Evolutionary conservation across 1,140 invertebrate species (phyloP).

Genomic region (Bicyclus anynana): DNA sequence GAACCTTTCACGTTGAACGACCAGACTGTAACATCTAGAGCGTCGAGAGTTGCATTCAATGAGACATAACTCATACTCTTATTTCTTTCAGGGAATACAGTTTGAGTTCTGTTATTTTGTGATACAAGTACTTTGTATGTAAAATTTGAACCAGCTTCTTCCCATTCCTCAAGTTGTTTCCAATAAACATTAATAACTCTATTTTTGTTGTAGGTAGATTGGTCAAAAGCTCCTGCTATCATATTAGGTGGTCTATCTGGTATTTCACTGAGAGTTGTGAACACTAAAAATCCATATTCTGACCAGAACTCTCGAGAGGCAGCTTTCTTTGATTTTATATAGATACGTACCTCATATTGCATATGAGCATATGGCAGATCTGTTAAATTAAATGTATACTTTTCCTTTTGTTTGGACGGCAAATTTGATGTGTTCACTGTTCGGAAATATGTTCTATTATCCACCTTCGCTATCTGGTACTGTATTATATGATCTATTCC

Average conservation of each 20-base stretch:
- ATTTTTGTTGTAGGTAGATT: constrained; percentile 69
- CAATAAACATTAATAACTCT: constrained; percentile 83
- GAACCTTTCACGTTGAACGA: constrained; percentile 79
- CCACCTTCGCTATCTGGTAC: constrained; percentile 80
- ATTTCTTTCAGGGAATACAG: constrained; percentile 48
- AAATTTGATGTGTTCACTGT: constrained; percentile 51
- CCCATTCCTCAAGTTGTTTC: constrained; percentile 80
- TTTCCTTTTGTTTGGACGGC: constrained; percentile 48
- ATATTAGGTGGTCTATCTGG: constrained; percentile 80
- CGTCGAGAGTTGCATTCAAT: constrained; percentile 47
- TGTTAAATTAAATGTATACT: constrained; percentile 76
- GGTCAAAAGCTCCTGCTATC: constrained; percentile 82
- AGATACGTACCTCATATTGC: constrained; percentile 83
- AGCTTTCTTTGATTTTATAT: constrained; percentile 78
- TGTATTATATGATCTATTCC: constrained; percentile 80
- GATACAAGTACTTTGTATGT: constrained; percentile 53
- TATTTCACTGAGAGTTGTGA: constrained; percentile 79
- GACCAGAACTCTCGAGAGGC: constrained; percentile 80
- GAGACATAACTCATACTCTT: constrained; percentile 61
- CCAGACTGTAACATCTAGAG: constrained; percentile 59
- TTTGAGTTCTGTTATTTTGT: constrained; percentile 39
- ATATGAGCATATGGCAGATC: constrained; percentile 81
- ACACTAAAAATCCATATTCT: constrained; percentile 76
- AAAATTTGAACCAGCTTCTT: constrained; percentile 71
- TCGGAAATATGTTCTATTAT: constrained; percentile 77